phyloP scores from a whole-genome alignment of 2,797 vertebrate genomes.

The Graptemys geographica region DNA sequence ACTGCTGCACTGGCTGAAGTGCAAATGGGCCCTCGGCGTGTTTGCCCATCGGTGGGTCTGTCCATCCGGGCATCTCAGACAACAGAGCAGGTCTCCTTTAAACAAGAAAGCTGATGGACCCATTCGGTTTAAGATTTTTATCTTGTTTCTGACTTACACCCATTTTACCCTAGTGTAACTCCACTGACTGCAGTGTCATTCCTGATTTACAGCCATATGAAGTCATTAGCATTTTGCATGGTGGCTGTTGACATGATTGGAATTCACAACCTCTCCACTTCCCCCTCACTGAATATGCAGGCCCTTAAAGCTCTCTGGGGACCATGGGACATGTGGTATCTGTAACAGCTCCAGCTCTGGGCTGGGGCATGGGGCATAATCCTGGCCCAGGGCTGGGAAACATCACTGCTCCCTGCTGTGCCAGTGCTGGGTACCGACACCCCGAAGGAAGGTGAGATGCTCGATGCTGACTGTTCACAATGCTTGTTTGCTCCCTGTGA shows the following conservation, averaged over 20 bases:
- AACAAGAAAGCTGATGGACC: neutral
- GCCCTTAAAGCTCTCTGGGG: neutral
- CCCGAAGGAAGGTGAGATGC: neutral
- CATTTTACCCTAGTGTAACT: neutral
- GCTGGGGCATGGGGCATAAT: neutral
- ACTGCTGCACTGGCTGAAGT: neutral
- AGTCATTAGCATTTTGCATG: neutral
- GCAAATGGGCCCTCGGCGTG: neutral
- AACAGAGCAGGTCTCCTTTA: neutral
- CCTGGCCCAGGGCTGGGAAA: neutral
- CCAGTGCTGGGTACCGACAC: neutral
- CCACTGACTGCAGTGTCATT: neutral
- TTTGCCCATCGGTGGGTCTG: neutral
- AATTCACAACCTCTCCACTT: neutral
- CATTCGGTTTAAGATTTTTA: neutral
- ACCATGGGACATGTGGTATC: neutral
- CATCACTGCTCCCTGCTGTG: neutral
- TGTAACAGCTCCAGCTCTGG: neutral
- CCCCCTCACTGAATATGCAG: neutral
- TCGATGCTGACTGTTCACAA: neutral
- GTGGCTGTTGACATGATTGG: neutral
- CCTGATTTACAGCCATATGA: neutral
- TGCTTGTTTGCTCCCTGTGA: neutral
- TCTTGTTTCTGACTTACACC: neutral
- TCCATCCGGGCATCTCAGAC: neutral